These are phyloP conservation scores for Euleptes europaea DNA, from an alignment of 2,113 vertebrate species.

Conservation along the genomic window DNA sequence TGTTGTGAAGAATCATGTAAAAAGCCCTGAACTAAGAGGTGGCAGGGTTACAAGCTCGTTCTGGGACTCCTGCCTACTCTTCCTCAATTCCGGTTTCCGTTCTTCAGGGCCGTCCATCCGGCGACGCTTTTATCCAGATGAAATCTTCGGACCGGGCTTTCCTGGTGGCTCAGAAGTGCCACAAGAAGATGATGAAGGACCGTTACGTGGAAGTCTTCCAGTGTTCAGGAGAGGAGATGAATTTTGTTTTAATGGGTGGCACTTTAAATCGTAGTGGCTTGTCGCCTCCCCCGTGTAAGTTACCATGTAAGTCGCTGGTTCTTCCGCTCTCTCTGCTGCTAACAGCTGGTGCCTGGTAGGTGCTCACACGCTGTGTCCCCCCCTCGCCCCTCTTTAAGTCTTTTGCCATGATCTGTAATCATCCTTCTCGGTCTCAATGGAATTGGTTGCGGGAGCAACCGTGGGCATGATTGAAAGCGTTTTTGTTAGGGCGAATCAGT, in stretches of 20 bases:
- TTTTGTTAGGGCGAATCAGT: slow-evolving; percentile 24
- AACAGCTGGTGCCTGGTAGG: slow-evolving; percentile 70
- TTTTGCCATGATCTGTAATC: slow-evolving; percentile 62
- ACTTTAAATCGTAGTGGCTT: slow-evolving; percentile 95
- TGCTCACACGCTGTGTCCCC: slow-evolving; percentile 67
- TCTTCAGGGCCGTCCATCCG: slow-evolving; percentile 90
- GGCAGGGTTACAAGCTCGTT: background rate
- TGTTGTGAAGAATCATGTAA: too few species aligned
- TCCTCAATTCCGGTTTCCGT: background rate
- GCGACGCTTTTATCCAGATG: slow-evolving; percentile 98
- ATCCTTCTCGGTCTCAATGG: slow-evolving; percentile 42
- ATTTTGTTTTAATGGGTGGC: slow-evolving; percentile 97
- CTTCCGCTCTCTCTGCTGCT: slow-evolving; percentile 71
- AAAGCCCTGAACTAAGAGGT: too few species aligned
- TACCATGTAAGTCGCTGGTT: slow-evolving; percentile 87
- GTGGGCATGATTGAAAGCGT: slow-evolving; percentile 56
- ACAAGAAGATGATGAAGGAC: slow-evolving; percentile 98
- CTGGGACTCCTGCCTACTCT: background rate
- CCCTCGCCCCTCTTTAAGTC: slow-evolving; percentile 52
- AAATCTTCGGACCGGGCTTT: slow-evolving; percentile 91
- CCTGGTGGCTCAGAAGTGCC: slow-evolving; percentile 92
- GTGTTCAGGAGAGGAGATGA: slow-evolving; percentile 98
- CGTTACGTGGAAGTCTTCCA: slow-evolving; percentile 97
- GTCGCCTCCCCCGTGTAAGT: slow-evolving; percentile 96
- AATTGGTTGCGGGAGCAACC: slow-evolving; percentile 58